These are phyloP conservation scores for Agrenia bidenticulata DNA, from an alignment of 2,888 invertebrate species.

Conservation along the genomic window DNA sequence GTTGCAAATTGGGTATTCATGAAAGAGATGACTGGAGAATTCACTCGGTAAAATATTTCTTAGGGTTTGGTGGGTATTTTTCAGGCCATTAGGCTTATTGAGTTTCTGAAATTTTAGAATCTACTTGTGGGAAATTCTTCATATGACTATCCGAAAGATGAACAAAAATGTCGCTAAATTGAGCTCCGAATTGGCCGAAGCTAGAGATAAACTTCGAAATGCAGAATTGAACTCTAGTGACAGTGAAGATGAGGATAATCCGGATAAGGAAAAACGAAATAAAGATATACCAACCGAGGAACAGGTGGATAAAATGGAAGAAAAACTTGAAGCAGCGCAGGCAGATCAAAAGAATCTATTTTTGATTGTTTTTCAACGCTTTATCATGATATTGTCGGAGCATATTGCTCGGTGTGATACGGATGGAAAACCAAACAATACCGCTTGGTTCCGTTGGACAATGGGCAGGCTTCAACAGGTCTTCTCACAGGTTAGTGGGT, in stretches of 20 bases:
- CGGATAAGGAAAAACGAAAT: slow-evolving; percentile 56
- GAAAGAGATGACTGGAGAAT: slow-evolving; percentile 85
- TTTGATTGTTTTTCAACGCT: slow-evolving; percentile 94
- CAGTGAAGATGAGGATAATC: slow-evolving; percentile 73
- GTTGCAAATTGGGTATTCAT: slow-evolving; percentile 98
- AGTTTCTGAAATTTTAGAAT: slow-evolving; percentile 68
- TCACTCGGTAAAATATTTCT: slow-evolving; percentile 67
- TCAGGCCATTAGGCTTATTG: slow-evolving; percentile 13
- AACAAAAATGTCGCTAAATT: slow-evolving; percentile 89
- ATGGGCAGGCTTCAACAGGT: slow-evolving; percentile 92
- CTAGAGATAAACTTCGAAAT: slow-evolving; percentile 80
- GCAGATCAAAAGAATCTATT: slow-evolving; percentile 96
- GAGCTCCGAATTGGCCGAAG: slow-evolving; percentile 72
- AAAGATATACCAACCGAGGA: slow-evolving; percentile 72
- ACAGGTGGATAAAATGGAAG: slow-evolving; percentile 93
- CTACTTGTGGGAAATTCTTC: slow-evolving; percentile 95
- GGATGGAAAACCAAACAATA: slow-evolving; percentile 87
- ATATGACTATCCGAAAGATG: slow-evolving; percentile 94
- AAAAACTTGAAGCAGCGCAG: slow-evolving; percentile 88
- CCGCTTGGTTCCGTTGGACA: slow-evolving; percentile 95
- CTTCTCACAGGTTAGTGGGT: slow-evolving; percentile 73
- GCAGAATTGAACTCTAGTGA: slow-evolving; percentile 68
- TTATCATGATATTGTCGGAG: slow-evolving; percentile 96
- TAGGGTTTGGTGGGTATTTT: background rate
- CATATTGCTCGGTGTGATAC: slow-evolving; percentile 91